Evolutionary conservation across 2,888 invertebrate genomes (phyloP), one percentile per base, ranked within the genome.

Genomic region (Cerastis leucographa): DNA sequence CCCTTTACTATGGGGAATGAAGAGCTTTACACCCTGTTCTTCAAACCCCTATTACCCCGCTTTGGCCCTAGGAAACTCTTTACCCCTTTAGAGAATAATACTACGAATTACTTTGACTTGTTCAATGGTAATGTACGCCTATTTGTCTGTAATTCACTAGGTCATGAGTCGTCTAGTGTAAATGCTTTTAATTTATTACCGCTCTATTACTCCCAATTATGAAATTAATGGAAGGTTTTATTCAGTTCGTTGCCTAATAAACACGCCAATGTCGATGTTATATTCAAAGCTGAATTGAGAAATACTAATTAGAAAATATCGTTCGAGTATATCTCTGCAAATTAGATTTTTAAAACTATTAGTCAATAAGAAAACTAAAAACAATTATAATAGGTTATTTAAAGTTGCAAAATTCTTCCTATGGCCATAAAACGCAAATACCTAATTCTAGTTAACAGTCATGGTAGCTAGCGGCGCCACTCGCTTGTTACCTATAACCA

Each of bases 181-280:
- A 46, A 54, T 14, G 49, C 40, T 80, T 80, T 80, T 66, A 61
- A 66, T 54, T 72, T 66, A 67, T 61, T 40, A 62, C 42, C 2
- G 5, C 54, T 61, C 46, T 22, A 73, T 80, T 62, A 73, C 11
- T 73, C n/a, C 46, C 61, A 73, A 67, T 67, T 61, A 73, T 22
- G 12, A 0, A 54, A 61, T 35, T 0, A 56, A 67, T 54, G 7
- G 14, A 54, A 17, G 19, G 12, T 66, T 67, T 61, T 25, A 51
- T 73, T 67, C n/a, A 54, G 29, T 56, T 62, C 62, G 14, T 17
- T 74, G 54, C 46, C 17, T n/a, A 54, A 54, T 79, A 67, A 67
- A 35, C 67, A 80, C 12, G 49, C 51, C 14, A 67, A 62, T 35
- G 4, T 54, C 40, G n/a, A 73, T 62, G 29, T 54, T 2, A 54